A percentile compares a stretch with the other conserved stretches of the same genome.
Conservation (phyloP, 2,797 vertebrate species). For the Acrocephalus scirpaceus region DNA sequence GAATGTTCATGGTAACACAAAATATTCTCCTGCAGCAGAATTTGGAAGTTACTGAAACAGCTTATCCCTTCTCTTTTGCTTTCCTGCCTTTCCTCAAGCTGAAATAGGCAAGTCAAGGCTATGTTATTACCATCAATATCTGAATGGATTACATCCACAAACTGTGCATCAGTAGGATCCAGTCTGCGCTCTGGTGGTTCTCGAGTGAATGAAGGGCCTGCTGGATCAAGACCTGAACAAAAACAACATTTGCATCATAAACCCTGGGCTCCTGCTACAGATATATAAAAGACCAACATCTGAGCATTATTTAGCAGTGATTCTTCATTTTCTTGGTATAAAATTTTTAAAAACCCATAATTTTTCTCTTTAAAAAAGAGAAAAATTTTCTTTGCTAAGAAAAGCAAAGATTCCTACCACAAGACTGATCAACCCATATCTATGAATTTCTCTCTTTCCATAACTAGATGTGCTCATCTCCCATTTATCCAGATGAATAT, state of each 20-base stretch:
- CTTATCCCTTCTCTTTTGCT: not conserved
- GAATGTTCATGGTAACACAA: not conserved
- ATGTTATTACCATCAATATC: constrained; percentile 86
- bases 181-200: constrained; percentile 78
- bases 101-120: not conserved
- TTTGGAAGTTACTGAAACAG: not conserved
- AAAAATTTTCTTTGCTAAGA: not conserved
- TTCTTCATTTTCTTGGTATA: not conserved
- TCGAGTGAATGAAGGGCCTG: constrained; percentile 87
- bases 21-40: not conserved
- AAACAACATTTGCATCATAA: not conserved
- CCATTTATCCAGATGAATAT: not conserved
- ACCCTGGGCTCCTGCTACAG: not conserved
- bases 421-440: not conserved
- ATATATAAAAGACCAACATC: not conserved
- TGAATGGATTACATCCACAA: constrained; percentile 95
- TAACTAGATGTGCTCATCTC: not conserved
- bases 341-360: fast-evolving
- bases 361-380: not conserved
- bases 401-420: not conserved
- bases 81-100: not conserved
- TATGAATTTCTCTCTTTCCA: not conserved
- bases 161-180: constrained; percentile 87
- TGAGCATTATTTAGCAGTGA: not conserved
- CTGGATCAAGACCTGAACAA: constrained; percentile 89